Base-by-base conservation (phyloP, 2,113 vertebrate genomes). In the Stegastes partitus region DNA sequence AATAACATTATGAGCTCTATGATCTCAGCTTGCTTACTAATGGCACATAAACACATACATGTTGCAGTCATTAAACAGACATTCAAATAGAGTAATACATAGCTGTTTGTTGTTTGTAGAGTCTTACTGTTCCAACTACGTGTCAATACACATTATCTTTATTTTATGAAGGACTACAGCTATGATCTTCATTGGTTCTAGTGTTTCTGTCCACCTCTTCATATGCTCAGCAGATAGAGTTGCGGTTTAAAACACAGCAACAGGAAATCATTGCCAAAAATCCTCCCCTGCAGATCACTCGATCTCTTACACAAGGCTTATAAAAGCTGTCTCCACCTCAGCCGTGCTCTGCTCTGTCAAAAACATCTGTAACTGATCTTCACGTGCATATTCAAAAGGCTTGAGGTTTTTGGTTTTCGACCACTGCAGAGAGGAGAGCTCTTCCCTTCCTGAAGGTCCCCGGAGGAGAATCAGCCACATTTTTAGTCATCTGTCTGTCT, bases 361-460 rank as follows among this genome's bases (percentile, higher is more conserved):
- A 81, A 71, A 66, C 65, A 22, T 79, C 70, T 83, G 42, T 26
- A 65, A 26, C 64, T 77, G 57, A 83, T 70, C 61, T 59, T 75
- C 63, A 65, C 57, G 65, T 21, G 62, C 45, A 63, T 70, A 39
- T 68, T 64, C 23, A 70, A 61, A 37, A 70, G 61, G 28, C 50
- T 57, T 56, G 18, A 76, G 50, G 58, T 65, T 21, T 74, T 37
- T 64, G 61, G 47, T 75, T 81, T 68, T 79, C n/a, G 83, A 74
- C 80, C 71, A 68, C 71, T 72, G 44, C 53, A 51, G 59, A 51
- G 59, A 49, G 72, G 67, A 72, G 28, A 74, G 34, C 16, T 50
- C 11, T 11, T 12, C 7, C 18, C 19, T 9, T 51, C 61, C 74
- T 56, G 23, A 12, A 69, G 68, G 31, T 77, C 37, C 75, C 21